These are phyloP conservation scores for Peromyscus leucopus DNA, from an alignment of 2,113 vertebrate species.

Conservation along the genomic window DNA sequence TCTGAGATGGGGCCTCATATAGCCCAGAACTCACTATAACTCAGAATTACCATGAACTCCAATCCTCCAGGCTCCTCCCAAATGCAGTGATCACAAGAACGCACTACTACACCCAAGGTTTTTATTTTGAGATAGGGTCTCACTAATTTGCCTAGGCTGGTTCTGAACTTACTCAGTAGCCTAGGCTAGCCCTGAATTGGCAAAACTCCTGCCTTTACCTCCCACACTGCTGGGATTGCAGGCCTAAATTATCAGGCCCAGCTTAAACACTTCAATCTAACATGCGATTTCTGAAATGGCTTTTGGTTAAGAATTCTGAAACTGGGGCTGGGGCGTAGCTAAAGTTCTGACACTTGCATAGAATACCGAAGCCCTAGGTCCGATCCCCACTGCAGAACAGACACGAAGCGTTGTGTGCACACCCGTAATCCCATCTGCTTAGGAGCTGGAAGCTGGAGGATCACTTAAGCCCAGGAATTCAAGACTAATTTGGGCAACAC, in stretches of 20 bases:
- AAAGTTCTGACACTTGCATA: neutral
- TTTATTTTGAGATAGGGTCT: neutral
- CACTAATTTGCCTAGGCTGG: neutral
- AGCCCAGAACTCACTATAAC: neutral
- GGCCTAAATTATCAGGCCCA: neutral
- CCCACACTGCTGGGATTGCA: neutral
- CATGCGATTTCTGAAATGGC: neutral
- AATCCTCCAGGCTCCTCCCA: neutral
- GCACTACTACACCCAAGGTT: neutral
- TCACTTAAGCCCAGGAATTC: neutral
- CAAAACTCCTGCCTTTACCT: neutral
- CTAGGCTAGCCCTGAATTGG: neutral
- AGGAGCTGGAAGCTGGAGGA: no score
- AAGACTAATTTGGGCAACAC: neutral
- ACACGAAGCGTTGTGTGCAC: neutral
- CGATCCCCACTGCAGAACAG: neutral
- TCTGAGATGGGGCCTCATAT: neutral
- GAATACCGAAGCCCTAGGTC: neutral
- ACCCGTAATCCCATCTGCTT: neutral
- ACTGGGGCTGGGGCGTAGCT: neutral
- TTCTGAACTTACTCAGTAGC: neutral
- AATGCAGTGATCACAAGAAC: neutral
- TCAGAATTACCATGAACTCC: neutral
- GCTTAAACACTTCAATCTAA: neutral
- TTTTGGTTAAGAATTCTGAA: neutral